Conservation (phyloP, 2,797 vertebrate species). For the Menidia menidia region DNA sequence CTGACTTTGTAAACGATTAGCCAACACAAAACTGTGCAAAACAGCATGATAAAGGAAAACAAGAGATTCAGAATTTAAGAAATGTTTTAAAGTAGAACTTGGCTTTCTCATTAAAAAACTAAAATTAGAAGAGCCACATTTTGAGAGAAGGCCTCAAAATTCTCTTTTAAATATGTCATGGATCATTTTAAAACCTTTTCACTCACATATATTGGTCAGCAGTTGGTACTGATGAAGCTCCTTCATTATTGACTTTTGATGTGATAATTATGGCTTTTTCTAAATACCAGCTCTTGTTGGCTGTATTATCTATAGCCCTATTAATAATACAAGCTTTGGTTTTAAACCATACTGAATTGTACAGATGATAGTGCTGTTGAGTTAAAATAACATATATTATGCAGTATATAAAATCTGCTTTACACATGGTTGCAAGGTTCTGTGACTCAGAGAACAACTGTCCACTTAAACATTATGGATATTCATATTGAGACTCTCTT, state of each 20-base stretch:
- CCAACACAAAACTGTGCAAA: constrained; percentile 47
- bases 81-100: constrained; percentile 47
- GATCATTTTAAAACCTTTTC: constrained; percentile 29
- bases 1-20: constrained; percentile 57
- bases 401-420: not conserved
- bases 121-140: constrained; percentile 47
- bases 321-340: no score
- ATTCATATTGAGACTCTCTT: constrained; percentile 3
- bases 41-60: constrained; percentile 42
- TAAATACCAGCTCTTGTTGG: constrained; percentile 7
- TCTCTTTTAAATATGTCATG: constrained; percentile 29
- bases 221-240: constrained; percentile 16
- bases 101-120: constrained; percentile 47
- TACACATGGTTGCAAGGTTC: not conserved
- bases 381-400: not conserved
- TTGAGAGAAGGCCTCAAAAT: constrained; percentile 45
- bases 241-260: constrained; percentile 25
- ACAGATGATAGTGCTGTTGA: not conserved
- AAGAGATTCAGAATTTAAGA: constrained; percentile 39
- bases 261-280: constrained; percentile 14
- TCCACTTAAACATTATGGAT: not conserved
- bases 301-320: constrained; percentile 4
- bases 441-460: not conserved
- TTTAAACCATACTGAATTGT: constrained; percentile 1
- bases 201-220: constrained; percentile 29